Conservation (phyloP, 2,797 vertebrate genomes). For the Podarcis lilfordi region DNA sequence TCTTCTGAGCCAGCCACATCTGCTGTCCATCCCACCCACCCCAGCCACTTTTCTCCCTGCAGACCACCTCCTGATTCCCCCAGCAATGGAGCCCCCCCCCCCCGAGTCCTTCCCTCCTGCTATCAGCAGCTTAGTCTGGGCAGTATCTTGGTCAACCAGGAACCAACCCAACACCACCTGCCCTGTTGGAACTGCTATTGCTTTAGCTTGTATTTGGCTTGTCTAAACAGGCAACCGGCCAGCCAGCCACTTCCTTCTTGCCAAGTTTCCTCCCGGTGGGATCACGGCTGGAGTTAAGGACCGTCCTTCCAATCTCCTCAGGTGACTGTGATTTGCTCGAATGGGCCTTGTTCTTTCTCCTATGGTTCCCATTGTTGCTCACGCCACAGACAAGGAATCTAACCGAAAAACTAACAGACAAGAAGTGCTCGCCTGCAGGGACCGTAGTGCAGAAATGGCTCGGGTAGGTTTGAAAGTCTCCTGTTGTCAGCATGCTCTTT, state of each 20-base stretch:
- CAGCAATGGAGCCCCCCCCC: not conserved
- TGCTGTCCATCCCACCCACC: not conserved
- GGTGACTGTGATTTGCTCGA: not conserved
- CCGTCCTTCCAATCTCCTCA: not conserved
- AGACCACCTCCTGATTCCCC: not conserved
- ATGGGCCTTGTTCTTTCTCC: not conserved
- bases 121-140: not conserved
- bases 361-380: not conserved
- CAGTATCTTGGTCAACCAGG: not conserved
- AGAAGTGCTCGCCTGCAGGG: not conserved
- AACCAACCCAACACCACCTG: not conserved
- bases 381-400: too few species aligned
- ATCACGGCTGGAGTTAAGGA: not conserved
- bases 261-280: not conserved
- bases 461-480: slow-evolving; percentile 49
- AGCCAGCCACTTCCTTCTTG: too few species aligned
- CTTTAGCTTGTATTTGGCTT: not conserved
- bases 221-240: not conserved
- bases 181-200: not conserved
- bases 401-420: too few species aligned
- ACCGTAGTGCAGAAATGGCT: not conserved
- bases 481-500: slow-evolving; percentile 50
- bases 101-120: not conserved
- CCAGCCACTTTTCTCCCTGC: not conserved
- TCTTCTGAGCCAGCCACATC: not conserved